Percentiles rank a stretch among this genome's conserved stretches.
phyloP scores from a whole-genome alignment of 2,888 invertebrate species.

The Neoascia interrupta region DNA sequence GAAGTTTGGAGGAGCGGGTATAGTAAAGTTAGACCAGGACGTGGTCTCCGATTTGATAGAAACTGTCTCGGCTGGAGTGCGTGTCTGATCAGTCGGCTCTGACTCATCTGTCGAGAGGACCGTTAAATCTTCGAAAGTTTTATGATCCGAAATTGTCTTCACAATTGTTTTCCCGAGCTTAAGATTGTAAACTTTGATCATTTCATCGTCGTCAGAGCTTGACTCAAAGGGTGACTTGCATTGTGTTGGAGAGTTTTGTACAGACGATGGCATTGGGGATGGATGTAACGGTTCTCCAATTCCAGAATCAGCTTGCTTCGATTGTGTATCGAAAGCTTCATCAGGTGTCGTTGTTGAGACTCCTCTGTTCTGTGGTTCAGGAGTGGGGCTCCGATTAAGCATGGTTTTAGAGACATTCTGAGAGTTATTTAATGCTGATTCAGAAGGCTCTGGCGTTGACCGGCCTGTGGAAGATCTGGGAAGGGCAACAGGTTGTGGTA shows the following conservation, averaged over 20 bases:
- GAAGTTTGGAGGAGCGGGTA: slow-evolving; percentile 78
- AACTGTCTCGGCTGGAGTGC: slow-evolving; percentile 43
- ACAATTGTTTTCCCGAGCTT: slow-evolving; percentile 77
- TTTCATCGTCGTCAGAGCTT: slow-evolving; percentile 79
- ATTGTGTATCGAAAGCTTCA: slow-evolving; percentile 74
- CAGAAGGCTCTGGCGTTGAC: slow-evolving; percentile 28
- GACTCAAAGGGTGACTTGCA: slow-evolving; percentile 75
- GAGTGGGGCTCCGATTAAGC: slow-evolving; percentile 76
- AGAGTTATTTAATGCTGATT: slow-evolving; percentile 22
- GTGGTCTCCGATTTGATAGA: slow-evolving; percentile 63
- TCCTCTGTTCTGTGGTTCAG: slow-evolving; percentile 72
- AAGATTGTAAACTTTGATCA: slow-evolving; percentile 78
- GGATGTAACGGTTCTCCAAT: slow-evolving; percentile 75
- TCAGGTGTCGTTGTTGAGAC: slow-evolving; percentile 35
- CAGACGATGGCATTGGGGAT: slow-evolving; percentile 74
- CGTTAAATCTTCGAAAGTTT: slow-evolving; percentile 68
- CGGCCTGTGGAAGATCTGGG: slow-evolving; percentile 22
- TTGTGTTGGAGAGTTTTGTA: slow-evolving; percentile 70
- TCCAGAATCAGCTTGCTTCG: slow-evolving; percentile 77
- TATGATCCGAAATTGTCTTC: slow-evolving; percentile 70
- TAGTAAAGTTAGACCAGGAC: slow-evolving; percentile 76
- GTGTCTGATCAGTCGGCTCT: slow-evolving; percentile 51
- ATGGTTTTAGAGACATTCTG: slow-evolving; percentile 76
- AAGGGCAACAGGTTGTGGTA: slow-evolving; percentile 18
- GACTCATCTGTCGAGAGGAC: slow-evolving; percentile 47